Percentiles rank a stretch among this genome's conserved stretches.
Evolutionary conservation across 2,797 vertebrate species (phyloP).

Genomic region (Poeciliopsis turneri): DNA sequence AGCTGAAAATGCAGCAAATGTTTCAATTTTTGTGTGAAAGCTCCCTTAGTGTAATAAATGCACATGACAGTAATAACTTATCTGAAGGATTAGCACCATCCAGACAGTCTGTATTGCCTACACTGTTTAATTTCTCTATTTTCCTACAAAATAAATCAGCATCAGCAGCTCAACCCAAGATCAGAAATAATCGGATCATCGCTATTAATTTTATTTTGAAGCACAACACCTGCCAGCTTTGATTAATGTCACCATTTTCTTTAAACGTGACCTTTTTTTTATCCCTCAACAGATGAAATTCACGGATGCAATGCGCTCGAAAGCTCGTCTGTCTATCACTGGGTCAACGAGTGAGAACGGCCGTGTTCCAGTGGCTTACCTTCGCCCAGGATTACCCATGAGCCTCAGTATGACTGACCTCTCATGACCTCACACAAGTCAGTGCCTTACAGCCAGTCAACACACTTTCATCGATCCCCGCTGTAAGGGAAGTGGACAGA

Average conservation of each 20-base stretch:
- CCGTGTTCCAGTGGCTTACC: conserved; percentile 93
- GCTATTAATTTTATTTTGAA: neutral
- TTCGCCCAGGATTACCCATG: conserved; percentile 99
- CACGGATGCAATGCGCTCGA: conserved; percentile 93
- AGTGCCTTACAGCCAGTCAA: conserved; percentile 80
- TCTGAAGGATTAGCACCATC: neutral
- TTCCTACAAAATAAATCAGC: neutral
- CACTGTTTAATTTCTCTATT: neutral
- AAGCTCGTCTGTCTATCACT: conserved; percentile 98
- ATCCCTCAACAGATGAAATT: conserved; percentile 90
- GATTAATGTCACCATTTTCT: neutral
- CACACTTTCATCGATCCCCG: conserved; percentile 33
- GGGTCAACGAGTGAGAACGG: conserved; percentile 97
- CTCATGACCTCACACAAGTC: conserved; percentile 73
- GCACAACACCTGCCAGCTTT: neutral
- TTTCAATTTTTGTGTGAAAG: too few relatives aligned
- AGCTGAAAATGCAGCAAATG: too few relatives aligned
- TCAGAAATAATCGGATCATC: neutral
- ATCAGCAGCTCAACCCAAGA: neutral
- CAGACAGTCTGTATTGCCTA: neutral
- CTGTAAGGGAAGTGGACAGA: conserved; percentile 45
- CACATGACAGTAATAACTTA: neutral
- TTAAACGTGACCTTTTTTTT: conserved; percentile 15
- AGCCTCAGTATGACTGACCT: conserved; percentile 93
- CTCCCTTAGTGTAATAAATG: neutral